Percentiles rank a stretch among this genome's conserved stretches.
These are phyloP conservation scores for Onychomys arenicola DNA, from an alignment of 2,797 vertebrate species.

Conservation along the genomic window DNA sequence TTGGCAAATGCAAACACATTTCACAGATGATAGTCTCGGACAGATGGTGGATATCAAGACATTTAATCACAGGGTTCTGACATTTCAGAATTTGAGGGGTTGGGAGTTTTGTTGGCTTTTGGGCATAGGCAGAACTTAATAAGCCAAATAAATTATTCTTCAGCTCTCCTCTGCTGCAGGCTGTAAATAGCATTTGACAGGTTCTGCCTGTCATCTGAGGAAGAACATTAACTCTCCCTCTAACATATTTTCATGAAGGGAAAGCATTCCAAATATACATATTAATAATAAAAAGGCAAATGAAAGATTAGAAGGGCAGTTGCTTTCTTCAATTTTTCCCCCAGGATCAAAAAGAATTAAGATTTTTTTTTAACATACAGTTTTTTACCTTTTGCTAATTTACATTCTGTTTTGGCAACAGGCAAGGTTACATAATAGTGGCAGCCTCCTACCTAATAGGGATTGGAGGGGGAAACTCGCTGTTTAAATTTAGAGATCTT, in stretches of 20 bases:
- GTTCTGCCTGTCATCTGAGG: slow-evolving; percentile 61
- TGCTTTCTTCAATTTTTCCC: background rate
- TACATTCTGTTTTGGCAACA: slow-evolving; percentile 57
- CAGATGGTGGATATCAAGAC: slow-evolving; percentile 69
- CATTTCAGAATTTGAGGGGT: slow-evolving; percentile 66
- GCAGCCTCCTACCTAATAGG: slow-evolving; percentile 30
- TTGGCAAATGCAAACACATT: slow-evolving; percentile 60
- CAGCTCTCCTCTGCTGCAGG: slow-evolving; percentile 64
- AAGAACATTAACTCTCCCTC: slow-evolving; percentile 50
- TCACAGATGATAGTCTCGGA: slow-evolving; percentile 54
- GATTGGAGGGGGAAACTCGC: background rate
- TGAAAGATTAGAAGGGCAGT: slow-evolving; percentile 7
- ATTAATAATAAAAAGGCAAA: slow-evolving; percentile 59
- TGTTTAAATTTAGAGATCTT: slow-evolving; percentile 73
- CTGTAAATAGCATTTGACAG: slow-evolving; percentile 71
- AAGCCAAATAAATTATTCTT: slow-evolving; percentile 68
- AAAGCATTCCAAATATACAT: slow-evolving; percentile 56
- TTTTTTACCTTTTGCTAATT: slow-evolving; percentile 48
- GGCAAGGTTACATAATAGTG: slow-evolving; percentile 31
- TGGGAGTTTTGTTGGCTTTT: slow-evolving; percentile 62
- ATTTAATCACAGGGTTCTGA: slow-evolving; percentile 73
- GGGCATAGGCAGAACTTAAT: slow-evolving; percentile 68
- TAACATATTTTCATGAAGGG: slow-evolving; percentile 40
- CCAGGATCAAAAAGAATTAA: background rate
- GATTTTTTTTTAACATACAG: slow-evolving; percentile 33